Conservation (phyloP, 2,113 vertebrate species). For the Cranoglanis bouderius region DNA sequence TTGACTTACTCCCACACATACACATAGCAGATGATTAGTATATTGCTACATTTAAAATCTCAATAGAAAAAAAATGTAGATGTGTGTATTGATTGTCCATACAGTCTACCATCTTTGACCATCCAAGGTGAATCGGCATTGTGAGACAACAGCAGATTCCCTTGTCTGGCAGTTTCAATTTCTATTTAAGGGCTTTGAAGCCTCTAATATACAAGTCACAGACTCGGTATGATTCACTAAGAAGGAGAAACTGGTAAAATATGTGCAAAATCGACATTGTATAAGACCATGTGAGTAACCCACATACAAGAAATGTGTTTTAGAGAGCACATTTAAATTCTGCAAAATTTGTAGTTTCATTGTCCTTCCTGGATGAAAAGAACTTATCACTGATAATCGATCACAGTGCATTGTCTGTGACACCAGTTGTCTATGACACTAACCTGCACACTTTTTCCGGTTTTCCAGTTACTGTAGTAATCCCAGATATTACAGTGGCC, state of each 20-base stretch:
- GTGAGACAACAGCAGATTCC: slow-evolving; percentile 11
- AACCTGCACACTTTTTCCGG: slow-evolving; percentile 19
- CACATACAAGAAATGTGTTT: slow-evolving; percentile 31
- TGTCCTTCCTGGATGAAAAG: slow-evolving; percentile 5
- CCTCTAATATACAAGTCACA: slow-evolving; percentile 44
- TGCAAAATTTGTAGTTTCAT: slow-evolving; percentile 24
- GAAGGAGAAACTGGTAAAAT: slow-evolving; percentile 25
- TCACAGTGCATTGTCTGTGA: slow-evolving; percentile 19
- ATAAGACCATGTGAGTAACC: slow-evolving; percentile 25
- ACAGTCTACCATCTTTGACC: slow-evolving; percentile 14
- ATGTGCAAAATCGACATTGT: slow-evolving; percentile 47
- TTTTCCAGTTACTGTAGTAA: slow-evolving; percentile 27
- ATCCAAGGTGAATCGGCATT: neutral
- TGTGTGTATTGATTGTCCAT: slow-evolving; percentile 33
- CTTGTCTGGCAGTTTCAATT: neutral
- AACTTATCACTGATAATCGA: neutral
- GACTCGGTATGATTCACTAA: slow-evolving; percentile 44
- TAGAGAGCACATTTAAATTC: slow-evolving; percentile 13
- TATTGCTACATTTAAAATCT: slow-evolving; percentile 58
- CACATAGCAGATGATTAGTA: slow-evolving; percentile 53
- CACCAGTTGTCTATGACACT: neutral
- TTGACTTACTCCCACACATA: slow-evolving; percentile 51
- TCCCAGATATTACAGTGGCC: slow-evolving; percentile 29
- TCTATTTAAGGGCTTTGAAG: slow-evolving; percentile 37
- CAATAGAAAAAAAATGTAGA: slow-evolving; percentile 48